Conservation (phyloP, 2,113 vertebrate genomes). For the Varanus salvator region DNA sequence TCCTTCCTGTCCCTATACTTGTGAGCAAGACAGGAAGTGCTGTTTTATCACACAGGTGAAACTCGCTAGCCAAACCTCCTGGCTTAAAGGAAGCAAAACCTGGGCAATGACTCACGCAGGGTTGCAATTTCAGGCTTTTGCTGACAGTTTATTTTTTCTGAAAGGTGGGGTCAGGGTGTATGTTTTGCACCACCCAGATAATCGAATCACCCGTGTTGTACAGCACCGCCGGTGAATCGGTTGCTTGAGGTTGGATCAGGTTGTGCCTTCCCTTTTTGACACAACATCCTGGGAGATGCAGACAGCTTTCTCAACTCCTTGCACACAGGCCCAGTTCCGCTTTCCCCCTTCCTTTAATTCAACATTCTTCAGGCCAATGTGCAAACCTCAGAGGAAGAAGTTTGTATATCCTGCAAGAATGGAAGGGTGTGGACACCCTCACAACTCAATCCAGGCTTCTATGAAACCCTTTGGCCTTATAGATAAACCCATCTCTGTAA, state of each 20-base stretch:
- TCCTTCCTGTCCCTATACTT: neutral
- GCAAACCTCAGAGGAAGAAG: neutral
- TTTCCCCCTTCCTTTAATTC: slow-evolving; percentile 12
- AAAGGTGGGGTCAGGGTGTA: neutral
- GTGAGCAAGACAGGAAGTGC: neutral
- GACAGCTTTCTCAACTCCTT: neutral
- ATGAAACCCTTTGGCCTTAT: no score
- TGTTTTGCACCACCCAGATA: neutral
- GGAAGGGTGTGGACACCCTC: neutral
- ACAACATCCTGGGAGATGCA: neutral
- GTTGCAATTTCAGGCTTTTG: neutral
- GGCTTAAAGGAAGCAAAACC: neutral
- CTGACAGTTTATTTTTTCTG: neutral
- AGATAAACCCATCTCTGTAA: no score
- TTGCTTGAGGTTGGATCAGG: neutral
- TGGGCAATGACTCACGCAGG: neutral
- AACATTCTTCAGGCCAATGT: neutral
- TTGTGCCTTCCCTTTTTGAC: neutral
- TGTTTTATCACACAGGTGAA: no score
- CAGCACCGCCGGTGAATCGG: no score
- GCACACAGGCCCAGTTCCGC: neutral
- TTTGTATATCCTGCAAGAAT: neutral
- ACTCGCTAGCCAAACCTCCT: no score
- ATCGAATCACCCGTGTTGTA: neutral
- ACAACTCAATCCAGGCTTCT: no score